Conservation (phyloP, 2,113 vertebrate genomes). For the Eurystomus gularis region DNA sequence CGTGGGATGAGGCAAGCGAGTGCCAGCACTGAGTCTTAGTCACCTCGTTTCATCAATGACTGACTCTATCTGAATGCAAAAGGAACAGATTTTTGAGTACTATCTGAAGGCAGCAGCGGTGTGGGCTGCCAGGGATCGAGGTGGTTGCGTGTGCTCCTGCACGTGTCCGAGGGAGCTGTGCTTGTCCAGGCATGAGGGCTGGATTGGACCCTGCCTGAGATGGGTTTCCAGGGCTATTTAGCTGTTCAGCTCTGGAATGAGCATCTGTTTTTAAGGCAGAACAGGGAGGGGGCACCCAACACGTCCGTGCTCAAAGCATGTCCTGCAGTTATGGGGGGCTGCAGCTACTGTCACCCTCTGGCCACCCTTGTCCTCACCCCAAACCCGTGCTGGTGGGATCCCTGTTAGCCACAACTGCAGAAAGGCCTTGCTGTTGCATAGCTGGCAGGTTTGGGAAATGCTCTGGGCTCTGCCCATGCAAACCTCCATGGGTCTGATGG, state of each 20-base stretch:
- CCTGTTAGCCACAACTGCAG: background rate
- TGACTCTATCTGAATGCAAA: constrained; percentile 18
- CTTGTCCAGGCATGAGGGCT: background rate
- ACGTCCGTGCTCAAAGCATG: fast-evolving
- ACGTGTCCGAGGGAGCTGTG: background rate
- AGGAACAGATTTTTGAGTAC: background rate
- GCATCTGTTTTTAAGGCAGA: background rate
- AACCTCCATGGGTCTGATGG: fast-evolving
- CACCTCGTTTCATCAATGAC: background rate
- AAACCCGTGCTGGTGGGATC: background rate
- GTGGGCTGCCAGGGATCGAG: background rate
- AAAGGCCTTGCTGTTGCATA: background rate
- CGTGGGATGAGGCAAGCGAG: background rate
- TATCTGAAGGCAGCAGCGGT: fast-evolving
- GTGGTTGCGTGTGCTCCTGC: background rate
- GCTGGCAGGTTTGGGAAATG: background rate
- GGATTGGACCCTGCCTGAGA: background rate
- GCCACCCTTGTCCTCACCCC: background rate
- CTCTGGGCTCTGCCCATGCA: background rate
- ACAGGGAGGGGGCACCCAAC: fast-evolving
- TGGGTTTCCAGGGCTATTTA: background rate
- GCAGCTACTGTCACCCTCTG: background rate
- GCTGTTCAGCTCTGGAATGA: background rate
- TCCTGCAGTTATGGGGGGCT: background rate
- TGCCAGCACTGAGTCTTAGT: background rate